Evolutionary conservation across 2,113 vertebrate species (phyloP).

Genomic region (Salvelinus namaycush): DNA sequence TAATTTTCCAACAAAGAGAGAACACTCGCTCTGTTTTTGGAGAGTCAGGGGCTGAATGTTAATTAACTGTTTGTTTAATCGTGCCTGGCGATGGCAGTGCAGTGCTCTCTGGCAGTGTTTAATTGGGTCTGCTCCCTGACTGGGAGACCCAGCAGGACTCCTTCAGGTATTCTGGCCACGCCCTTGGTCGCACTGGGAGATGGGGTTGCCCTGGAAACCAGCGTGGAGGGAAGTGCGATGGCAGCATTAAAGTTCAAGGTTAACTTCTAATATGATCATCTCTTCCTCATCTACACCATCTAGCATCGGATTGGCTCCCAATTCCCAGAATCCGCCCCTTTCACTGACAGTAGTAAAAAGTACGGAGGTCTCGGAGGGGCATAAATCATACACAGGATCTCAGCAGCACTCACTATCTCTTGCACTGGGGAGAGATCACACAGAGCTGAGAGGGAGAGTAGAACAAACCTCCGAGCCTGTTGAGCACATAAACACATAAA

Average conservation of each 20-base stretch:
- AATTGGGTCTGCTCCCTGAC: constrained; percentile 38
- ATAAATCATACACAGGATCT: not conserved
- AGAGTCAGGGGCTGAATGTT: constrained; percentile 16
- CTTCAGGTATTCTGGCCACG: constrained; percentile 37
- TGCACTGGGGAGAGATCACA: no score
- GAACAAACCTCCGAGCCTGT: no score
- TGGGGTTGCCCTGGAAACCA: not conserved
- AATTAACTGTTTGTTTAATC: constrained; percentile 45
- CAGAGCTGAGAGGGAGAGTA: no score
- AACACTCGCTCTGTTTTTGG: constrained; percentile 16
- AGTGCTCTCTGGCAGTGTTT: constrained; percentile 30
- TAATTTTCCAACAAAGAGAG: not conserved
- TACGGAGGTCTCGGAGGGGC: not conserved
- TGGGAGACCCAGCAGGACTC: constrained; percentile 18
- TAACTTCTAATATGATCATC: constrained; percentile 10
- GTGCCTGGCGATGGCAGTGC: constrained; percentile 24
- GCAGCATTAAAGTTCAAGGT: constrained; percentile 2
- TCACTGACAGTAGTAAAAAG: not conserved
- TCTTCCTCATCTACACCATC: not conserved
- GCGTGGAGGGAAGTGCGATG: not conserved
- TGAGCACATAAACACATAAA: not conserved
- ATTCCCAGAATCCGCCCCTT: not conserved
- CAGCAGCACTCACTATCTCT: no score
- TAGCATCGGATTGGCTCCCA: not conserved
- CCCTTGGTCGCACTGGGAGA: constrained; percentile 36